A percentile compares a stretch with the other conserved stretches of the same genome.
Evolutionary conservation across 2,797 vertebrate species (phyloP).

Genomic region (Pangasius krempfi): DNA sequence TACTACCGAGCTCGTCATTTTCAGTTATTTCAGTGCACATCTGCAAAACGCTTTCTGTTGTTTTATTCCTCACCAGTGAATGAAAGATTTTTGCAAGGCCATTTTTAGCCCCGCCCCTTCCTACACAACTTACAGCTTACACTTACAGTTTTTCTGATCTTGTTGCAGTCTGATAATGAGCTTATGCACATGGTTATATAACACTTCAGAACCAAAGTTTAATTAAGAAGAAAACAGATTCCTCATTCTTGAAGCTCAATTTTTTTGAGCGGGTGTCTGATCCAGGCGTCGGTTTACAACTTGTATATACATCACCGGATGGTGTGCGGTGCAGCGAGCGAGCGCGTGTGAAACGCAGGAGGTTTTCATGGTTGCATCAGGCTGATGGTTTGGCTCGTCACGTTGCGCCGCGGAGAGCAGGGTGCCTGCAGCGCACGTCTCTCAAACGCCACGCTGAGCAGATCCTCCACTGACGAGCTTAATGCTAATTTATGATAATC

Average conservation of each 20-base stretch:
- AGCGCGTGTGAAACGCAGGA: conserved; percentile 27
- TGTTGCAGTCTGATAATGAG: neutral
- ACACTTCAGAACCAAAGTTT: neutral
- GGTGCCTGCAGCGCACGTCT: conserved; percentile 48
- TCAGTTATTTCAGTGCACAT: neutral
- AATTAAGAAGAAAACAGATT: neutral
- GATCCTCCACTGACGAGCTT: conserved; percentile 50
- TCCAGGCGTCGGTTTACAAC: conserved; percentile 11
- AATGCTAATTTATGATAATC: conserved; percentile 55
- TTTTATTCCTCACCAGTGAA: neutral
- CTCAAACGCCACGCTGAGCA: conserved; percentile 51
- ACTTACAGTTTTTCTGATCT: neutral
- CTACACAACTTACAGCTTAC: too few species aligned
- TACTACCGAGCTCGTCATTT: too few species aligned
- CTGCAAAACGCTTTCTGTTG: neutral
- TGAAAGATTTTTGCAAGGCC: neutral
- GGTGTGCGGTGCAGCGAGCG: conserved; percentile 2
- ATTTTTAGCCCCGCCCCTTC: neutral
- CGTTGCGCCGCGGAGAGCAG: conserved; percentile 34
- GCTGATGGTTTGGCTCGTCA: conserved; percentile 37
- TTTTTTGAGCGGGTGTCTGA: neutral
- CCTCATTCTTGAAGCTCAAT: neutral
- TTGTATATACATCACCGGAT: conserved; percentile 13
- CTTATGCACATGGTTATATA: neutral
- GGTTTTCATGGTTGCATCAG: conserved; percentile 34